Base-by-base conservation (phyloP, 1,140 invertebrate genomes). In the Drosophila melanica region DNA sequence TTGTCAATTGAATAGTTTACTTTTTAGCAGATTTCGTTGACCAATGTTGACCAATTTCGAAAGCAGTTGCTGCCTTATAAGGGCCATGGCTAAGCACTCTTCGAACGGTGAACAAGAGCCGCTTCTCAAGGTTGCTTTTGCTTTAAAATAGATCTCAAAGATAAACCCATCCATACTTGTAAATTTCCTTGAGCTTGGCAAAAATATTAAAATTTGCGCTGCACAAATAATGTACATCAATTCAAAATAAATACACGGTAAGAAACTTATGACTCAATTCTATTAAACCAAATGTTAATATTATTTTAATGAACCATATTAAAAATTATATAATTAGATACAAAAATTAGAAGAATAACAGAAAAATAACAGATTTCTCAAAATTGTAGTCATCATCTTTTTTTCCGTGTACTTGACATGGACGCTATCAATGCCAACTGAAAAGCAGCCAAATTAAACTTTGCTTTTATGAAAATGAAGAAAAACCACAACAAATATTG, bases 381-480 rank as follows among this genome's bases (percentile, higher is more conserved):
- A 9, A 41, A 41, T 1, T 7, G 20, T 4, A 23, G 18, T 18
- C 1, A 18, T 1, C 18, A 1, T 18, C 2, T 18, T 41, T 14
- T 4, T 41, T 2, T 5, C 39, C n/a, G 12, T 50, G 20, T 50
- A 48, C 6, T n/a, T 27, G 37, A 39, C 37, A 39, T 39, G 37
- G 37, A n/a, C 12, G n/a, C 37, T 42, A 57, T 57, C 54, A 57
- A 64, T 76, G 77, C 47, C 47, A 64, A 60, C 48, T 37, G 23
- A 45, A 62, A 68, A 44, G 30, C 53, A 14, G 20, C 45, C 11
- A 58, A 64, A 50, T 16, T 30, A 50, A 60, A 51, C 45, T 62
- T 35, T 30, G 62, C 69, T 82, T 84, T 82, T 89, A 90, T 74
- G 68, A 81, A 86, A 81, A 81, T 85, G 66, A 89, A 65, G 41